Base-by-base conservation (phyloP, 35 echinoderm and acorn worm genomes). In the Heliocidaris erythrogramma region DNA sequence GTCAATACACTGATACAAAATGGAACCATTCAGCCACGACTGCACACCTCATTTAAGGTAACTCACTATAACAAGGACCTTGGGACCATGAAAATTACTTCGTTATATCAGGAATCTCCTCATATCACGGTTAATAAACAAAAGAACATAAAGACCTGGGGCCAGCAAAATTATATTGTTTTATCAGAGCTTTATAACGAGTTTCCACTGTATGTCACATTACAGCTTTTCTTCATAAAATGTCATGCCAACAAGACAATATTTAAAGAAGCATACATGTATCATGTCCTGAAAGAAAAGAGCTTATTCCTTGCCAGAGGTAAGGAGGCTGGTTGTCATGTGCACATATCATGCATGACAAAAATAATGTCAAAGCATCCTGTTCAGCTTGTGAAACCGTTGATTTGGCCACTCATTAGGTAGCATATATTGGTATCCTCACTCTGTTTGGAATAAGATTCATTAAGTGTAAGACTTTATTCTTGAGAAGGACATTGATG, bases 401-500 rank as follows among this genome's bases (percentile, higher is more conserved):
- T 84, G 69, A 84, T 84, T 16, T 29, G n/a, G 69, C 14, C n/a
- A 84, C 0, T 84, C 69, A 2, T 29, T 18, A 1, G 4, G 69
- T 4, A 84, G 69, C 4, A 84, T 18, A 84, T 84, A n/a, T n/a
- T n/a, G n/a, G n/a, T n/a, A n/a, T n/a, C n/a, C n/a, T 84, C 69
- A 18, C 35, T 42, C 35, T 42, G 35, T 42, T 42, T 42, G 35
- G 35, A 42, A 42, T 42, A 42, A 42, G 35, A 42, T 0, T 42
- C 35, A 84, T 18, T 84, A 29, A 1, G 14, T 29, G 69, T 84
- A 29, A 0, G 69, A 84, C 69, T 84, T 84, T 84, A 4, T 84
- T 84, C 69, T 84, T 84, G 69, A 84, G 69, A 84, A 84, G 69
- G 69, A 84, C 69, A 84, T 84, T 18, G 69, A 84, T 29, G 69